Evolutionary conservation across 2,888 invertebrate genomes (phyloP).

Genomic region (Eupithecia abbreviata): DNA sequence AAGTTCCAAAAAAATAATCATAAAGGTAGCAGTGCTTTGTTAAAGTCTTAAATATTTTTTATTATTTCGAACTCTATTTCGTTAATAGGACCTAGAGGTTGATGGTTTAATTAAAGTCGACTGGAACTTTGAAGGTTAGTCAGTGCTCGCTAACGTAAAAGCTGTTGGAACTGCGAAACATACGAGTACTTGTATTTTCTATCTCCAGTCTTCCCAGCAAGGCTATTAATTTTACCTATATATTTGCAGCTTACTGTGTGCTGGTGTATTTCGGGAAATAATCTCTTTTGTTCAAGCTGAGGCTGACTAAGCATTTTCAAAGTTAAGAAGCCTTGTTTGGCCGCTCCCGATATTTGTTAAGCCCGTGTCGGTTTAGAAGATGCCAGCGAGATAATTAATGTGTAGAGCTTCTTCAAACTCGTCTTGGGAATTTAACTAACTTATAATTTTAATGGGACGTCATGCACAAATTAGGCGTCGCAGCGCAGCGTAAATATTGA

Average conservation of each 20-base stretch:
- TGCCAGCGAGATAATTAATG: conserved; percentile 78
- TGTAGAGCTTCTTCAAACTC: conserved; percentile 62
- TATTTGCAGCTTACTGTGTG: conserved; percentile 50
- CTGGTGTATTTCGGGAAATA: conserved; percentile 58
- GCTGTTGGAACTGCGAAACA: conserved; percentile 32
- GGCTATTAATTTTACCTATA: conserved; percentile 45
- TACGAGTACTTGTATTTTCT: conserved; percentile 18
- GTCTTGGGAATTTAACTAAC: conserved; percentile 64
- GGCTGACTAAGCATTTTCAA: conserved; percentile 70
- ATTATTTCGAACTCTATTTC: conserved; percentile 8
- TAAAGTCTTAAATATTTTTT: neutral
- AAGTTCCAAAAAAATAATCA: neutral
- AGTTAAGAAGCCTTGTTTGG: conserved; percentile 74
- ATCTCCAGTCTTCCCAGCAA: conserved; percentile 30
- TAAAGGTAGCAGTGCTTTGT: neutral
- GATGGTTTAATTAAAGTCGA: conserved; percentile 31
- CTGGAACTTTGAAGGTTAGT: conserved; percentile 30
- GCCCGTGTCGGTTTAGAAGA: conserved; percentile 74
- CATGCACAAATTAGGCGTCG: conserved; percentile 34
- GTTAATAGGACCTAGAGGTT: conserved; percentile 8
- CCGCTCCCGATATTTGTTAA: conserved; percentile 76
- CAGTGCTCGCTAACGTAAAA: conserved; percentile 23
- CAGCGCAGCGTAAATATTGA: conserved; percentile 16
- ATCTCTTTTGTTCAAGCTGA: conserved; percentile 69
- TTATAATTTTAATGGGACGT: conserved; percentile 60